Evolutionary conservation across 2,888 invertebrate species (phyloP).

Genomic region (Limenitis arthemis): DNA sequence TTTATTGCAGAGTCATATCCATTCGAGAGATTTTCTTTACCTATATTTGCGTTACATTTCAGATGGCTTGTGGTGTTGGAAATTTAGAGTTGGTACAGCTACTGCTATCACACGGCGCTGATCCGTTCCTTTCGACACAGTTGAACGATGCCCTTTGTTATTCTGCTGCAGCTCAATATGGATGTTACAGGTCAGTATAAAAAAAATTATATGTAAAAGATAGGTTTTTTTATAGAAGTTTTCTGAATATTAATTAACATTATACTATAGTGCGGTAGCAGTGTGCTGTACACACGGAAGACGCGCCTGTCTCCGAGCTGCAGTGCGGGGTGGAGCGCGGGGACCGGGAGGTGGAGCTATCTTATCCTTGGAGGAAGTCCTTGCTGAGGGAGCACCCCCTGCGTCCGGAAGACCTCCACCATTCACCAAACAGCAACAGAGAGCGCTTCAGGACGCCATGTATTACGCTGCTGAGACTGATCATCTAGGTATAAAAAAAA

Average conservation of each 20-base stretch:
- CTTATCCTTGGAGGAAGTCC: slow-evolving; percentile 89
- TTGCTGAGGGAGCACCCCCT: slow-evolving; percentile 81
- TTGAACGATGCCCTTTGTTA: slow-evolving; percentile 89
- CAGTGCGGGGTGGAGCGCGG: slow-evolving; percentile 71
- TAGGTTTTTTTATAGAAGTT: slow-evolving; percentile 1
- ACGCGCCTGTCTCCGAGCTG: slow-evolving; percentile 81
- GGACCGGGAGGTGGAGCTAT: slow-evolving; percentile 77
- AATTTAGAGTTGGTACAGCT: slow-evolving; percentile 85
- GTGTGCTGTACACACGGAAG: slow-evolving; percentile 93
- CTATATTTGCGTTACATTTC: slow-evolving; percentile 13
- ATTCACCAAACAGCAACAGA: slow-evolving; percentile 86
- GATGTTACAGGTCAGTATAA: slow-evolving; percentile 77
- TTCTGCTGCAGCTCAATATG: slow-evolving; percentile 88
- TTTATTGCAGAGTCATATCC: no score
- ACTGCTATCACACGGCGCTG: slow-evolving; percentile 87
- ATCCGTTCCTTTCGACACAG: slow-evolving; percentile 89
- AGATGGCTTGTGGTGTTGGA: slow-evolving; percentile 86
- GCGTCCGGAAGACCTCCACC: slow-evolving; percentile 52
- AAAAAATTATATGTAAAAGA: neutral
- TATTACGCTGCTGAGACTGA: slow-evolving; percentile 95
- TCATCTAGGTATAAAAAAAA: slow-evolving; percentile 75
- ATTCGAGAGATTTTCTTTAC: no score
- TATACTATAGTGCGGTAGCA: slow-evolving; percentile 79
- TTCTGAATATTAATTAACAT: no score
- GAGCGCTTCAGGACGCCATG: slow-evolving; percentile 93